Conservation (phyloP, 2,888 invertebrate genomes). For the Mythimna ferrago region DNA sequence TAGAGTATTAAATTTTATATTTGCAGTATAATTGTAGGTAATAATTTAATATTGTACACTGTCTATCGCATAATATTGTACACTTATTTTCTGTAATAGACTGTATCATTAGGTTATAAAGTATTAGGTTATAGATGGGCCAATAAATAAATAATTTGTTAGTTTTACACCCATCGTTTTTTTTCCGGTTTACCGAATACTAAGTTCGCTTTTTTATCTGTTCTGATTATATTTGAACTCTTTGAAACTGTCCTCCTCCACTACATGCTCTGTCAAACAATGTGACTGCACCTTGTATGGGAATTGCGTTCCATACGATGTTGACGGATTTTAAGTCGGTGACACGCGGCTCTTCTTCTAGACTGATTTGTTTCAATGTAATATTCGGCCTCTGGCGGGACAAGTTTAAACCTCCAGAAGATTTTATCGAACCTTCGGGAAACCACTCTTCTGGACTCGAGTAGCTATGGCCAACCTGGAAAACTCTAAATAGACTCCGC, state of each 20-base stretch:
- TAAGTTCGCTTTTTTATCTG: not conserved
- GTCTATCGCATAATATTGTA: too few species aligned
- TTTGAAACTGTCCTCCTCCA: not conserved
- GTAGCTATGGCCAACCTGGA: too few species aligned
- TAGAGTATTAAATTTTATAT: too few species aligned
- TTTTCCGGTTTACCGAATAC: not conserved
- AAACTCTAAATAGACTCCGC: too few species aligned
- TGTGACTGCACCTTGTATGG: not conserved
- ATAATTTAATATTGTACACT: too few species aligned
- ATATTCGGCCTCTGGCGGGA: not conserved
- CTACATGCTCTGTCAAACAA: not conserved
- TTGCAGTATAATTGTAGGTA: too few species aligned
- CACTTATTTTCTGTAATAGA: too few species aligned
- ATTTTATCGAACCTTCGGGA: too few species aligned
- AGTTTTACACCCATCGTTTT: not conserved
- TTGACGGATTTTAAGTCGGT: not conserved
- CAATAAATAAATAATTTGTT: not conserved
- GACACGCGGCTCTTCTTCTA: not conserved
- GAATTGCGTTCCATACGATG: not conserved
- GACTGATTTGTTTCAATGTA: not conserved
- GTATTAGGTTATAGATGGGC: too few species aligned
- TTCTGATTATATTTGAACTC: not conserved
- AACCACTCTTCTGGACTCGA: too few species aligned
- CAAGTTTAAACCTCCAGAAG: too few species aligned
- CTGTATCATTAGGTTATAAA: too few species aligned